Evolutionary conservation across 2,113 vertebrate genomes (phyloP), one percentile per base, ranked within the genome.

Genomic region (Hippopotamus amphibius): DNA sequence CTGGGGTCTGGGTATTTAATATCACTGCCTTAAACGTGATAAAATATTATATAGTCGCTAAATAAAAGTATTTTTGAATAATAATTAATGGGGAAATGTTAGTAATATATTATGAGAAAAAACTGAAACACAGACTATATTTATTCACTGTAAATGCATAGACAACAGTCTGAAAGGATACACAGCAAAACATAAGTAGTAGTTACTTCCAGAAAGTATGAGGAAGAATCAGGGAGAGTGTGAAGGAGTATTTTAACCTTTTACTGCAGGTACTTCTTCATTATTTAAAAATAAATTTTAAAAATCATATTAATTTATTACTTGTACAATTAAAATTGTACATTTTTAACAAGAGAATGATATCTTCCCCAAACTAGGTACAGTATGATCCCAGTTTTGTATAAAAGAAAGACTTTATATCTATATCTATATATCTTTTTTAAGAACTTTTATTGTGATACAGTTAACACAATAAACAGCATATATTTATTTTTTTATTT

Each of bases 341-440:
- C 13, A 43, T 30, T 71, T 81, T 94, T 95, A 90, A 83, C 5
- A 74, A 88, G 37, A 96, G 72, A 90, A 88, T 88, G 37, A 37
- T 74, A 48, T 86, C 65, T 21, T 90, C 17, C 63, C 30, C 13
- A 68, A 80, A 55, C 41, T 93, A 43, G 48, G 82, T 66, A 77
- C 6, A 83, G 8, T 48, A 68, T 9, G 15, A 69, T 53, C 9
- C 26, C 48, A 46, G 26, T 72, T 93, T 87, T 97, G 14, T 83
- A 37, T 93, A 79, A 86, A 80, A 77, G 68, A 89, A 48, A 59
- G 53, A 88, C 15, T 81, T 5, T 6, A 3, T 37, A 26, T 72
- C 46, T 80, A 30, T 37, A 37, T 37, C 37, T 37, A 37, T 37
- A 37, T 37, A 37, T 37, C 37, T 37, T 37, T 37, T 37, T 37